phyloP scores from a whole-genome alignment of 2,113 vertebrate species.

The Ptychochromis oligacanthus region DNA sequence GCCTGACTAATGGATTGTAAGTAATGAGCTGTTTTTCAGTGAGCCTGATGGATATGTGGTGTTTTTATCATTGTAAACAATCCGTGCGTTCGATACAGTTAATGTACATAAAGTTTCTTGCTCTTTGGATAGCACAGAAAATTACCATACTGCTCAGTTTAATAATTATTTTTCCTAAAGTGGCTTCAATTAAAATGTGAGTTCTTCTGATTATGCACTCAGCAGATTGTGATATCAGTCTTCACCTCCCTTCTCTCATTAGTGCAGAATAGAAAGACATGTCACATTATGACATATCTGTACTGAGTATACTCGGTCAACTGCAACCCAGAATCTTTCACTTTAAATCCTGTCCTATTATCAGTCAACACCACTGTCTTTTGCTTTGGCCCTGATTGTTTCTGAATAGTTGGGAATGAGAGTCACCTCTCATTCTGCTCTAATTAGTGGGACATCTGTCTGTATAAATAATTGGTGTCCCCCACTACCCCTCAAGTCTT shows the following conservation, averaged over 20 bases:
- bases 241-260: conserved; percentile 34
- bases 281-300: not conserved
- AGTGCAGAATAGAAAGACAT: conserved; percentile 8
- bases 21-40: conserved; percentile 16
- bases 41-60: not conserved
- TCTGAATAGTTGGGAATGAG: conserved; percentile 24
- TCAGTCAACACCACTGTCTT: conserved; percentile 24
- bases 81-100: not conserved
- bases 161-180: conserved; percentile 34
- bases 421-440: conserved; percentile 12
- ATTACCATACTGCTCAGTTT: not conserved
- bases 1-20: not conserved
- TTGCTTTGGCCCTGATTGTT: conserved; percentile 28
- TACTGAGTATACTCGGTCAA: not conserved
- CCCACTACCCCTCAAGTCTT: conserved; percentile 28
- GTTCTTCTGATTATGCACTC: conserved; percentile 35
- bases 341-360: not conserved
- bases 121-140: not conserved
- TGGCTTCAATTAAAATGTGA: conserved; percentile 40
- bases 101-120: not conserved
- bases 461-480: conserved; percentile 45
- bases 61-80: conserved; percentile 2
- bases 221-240: conserved; percentile 45
- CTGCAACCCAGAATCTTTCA: conserved; percentile 37
- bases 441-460: conserved; percentile 55